Evolutionary conservation across 1,140 invertebrate species (phyloP).

Genomic region (Drosophila gunungcola): DNA sequence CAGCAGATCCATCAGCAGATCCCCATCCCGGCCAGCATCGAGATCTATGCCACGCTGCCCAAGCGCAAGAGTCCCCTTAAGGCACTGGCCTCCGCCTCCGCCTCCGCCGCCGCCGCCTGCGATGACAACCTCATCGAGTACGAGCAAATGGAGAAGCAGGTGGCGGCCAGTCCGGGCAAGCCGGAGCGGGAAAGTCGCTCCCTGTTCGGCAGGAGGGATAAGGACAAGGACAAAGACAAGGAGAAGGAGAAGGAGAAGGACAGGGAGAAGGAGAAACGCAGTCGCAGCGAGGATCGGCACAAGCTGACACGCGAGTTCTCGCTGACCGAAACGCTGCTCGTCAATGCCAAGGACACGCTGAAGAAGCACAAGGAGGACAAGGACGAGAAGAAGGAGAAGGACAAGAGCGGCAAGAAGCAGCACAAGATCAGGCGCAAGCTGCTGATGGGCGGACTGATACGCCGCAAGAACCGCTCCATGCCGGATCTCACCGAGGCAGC

Average conservation of each 20-base stretch:
- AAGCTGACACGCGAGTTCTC: constrained; percentile 89
- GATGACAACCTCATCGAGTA: constrained; percentile 87
- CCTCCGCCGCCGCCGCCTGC: constrained; percentile 40
- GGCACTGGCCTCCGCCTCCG: constrained; percentile 85
- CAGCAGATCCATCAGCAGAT: constrained; percentile 89
- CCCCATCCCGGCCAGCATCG: constrained; percentile 89
- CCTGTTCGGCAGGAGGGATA: constrained; percentile 87
- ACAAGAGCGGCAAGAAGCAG: constrained; percentile 94
- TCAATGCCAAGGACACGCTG: constrained; percentile 86
- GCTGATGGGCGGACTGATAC: constrained; percentile 94
- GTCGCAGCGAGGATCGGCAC: constrained; percentile 92
- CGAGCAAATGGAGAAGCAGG: constrained; percentile 52
- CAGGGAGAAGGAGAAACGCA: constrained; percentile 91
- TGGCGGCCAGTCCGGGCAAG: constrained; percentile 39
- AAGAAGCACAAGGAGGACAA: constrained; percentile 88
- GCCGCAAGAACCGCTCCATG: constrained; percentile 95
- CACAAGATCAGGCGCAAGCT: constrained; percentile 95
- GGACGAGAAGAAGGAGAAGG: constrained; percentile 88
- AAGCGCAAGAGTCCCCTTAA: constrained; percentile 92
- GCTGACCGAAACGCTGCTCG: constrained; percentile 86
- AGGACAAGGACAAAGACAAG: constrained; percentile 74
- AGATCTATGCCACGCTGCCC: constrained; percentile 95
- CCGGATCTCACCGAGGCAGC: constrained; percentile 94
- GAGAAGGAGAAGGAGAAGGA: constrained; percentile 83
- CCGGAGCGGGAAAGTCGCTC: constrained; percentile 87